Conservation (phyloP, 2,113 vertebrate species). For the Chlamydotis undulata region DNA sequence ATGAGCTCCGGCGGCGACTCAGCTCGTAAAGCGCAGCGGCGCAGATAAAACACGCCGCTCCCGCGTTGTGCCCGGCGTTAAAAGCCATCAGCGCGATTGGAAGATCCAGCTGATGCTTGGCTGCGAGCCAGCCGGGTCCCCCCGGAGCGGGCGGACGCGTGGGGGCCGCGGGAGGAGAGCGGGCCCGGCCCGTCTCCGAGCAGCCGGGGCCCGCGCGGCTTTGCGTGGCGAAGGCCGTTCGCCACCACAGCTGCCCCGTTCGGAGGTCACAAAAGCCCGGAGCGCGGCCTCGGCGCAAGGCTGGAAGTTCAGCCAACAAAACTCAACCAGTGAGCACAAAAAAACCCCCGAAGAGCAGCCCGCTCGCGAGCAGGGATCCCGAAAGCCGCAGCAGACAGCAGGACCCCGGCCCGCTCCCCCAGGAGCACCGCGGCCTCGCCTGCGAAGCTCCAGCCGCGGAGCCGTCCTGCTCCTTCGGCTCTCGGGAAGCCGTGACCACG, state of each 20-base stretch:
- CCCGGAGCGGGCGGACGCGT: neutral
- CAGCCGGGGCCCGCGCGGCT: neutral
- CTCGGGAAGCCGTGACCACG: neutral
- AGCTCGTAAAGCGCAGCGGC: neutral
- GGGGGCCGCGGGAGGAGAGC: neutral
- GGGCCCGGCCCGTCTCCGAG: neutral
- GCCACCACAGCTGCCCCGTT: neutral
- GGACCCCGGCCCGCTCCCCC: neutral
- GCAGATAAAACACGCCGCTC: neutral
- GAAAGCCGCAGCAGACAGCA: too few species aligned
- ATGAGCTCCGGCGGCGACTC: neutral
- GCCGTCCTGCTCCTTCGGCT: neutral
- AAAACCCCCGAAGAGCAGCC: fast-evolving
- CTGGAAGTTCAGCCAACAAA: neutral
- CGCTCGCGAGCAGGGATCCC: fast-evolving
- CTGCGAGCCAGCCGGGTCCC: neutral
- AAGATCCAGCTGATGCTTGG: neutral
- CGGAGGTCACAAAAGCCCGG: neutral
- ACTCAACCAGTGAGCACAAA: fast-evolving
- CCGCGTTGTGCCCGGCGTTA: fast-evolving
- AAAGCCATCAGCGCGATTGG: neutral
- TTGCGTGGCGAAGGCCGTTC: neutral
- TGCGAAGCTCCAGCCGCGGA: neutral
- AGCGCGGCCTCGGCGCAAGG: neutral
- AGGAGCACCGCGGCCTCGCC: neutral